Conservation (phyloP, 1,140 invertebrate species). For the Homarus americanus region DNA sequence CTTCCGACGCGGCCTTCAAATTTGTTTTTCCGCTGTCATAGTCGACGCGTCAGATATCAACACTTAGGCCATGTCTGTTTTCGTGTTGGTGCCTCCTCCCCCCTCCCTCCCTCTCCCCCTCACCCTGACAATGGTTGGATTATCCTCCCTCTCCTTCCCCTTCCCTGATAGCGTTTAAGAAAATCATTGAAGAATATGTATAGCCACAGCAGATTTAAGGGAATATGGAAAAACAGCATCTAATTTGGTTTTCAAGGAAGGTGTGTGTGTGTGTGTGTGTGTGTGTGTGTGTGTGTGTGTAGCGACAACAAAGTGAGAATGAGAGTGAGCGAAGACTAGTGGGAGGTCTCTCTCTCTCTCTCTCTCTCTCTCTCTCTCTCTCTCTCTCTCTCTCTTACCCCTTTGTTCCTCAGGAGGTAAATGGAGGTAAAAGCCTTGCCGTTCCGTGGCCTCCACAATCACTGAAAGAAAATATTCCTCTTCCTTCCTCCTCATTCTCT, state of each 20-base stretch:
- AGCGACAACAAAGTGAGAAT: not conserved
- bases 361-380: no score
- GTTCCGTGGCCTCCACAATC: constrained; percentile 67
- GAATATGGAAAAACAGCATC: not conserved
- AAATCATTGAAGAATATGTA: no score
- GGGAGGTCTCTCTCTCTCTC: no score
- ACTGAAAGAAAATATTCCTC: constrained; percentile 48
- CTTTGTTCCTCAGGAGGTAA: constrained; percentile 62
- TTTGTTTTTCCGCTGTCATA: not conserved
- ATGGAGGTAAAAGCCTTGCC: constrained; percentile 67
- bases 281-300: no score
- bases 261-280: no score
- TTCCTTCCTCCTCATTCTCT: constrained; percentile 18
- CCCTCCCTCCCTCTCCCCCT: no score
- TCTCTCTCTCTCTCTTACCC: constrained; percentile 49
- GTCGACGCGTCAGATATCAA: constrained; percentile 23
- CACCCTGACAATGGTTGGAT: no score
- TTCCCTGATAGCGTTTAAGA: no score
- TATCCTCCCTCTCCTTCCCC: no score
- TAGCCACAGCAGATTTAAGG: no score
- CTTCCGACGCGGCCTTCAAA: constrained; percentile 26
- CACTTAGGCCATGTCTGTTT: no score
- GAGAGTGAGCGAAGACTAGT: constrained; percentile 23
- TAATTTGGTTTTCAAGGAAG: constrained; percentile 18
- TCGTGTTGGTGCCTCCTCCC: no score